A percentile compares a stretch with the other conserved stretches of the same genome.
These are phyloP conservation scores for Orientallactaga bullata DNA, from an alignment of 2,113 vertebrate species.

Conservation along the genomic window DNA sequence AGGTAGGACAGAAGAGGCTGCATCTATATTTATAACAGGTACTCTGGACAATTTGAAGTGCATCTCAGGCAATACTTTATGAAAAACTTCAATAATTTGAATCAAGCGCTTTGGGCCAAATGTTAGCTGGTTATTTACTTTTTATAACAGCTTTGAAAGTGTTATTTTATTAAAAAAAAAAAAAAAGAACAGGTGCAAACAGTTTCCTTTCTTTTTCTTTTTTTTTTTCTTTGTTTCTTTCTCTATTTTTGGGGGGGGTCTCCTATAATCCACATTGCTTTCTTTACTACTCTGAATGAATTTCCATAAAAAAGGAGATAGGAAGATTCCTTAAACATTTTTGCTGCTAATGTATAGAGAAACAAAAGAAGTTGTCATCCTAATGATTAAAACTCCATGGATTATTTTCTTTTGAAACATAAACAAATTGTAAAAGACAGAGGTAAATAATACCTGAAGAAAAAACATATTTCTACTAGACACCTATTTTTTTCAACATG, in stretches of 20 bases:
- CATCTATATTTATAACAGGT: background rate
- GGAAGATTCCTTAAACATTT: background rate
- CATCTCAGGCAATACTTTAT: background rate
- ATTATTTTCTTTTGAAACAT: background rate
- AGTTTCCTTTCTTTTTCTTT: too few relatives aligned
- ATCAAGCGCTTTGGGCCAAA: background rate
- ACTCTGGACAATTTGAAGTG: background rate
- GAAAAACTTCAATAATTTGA: background rate
- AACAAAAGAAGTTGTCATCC: background rate
- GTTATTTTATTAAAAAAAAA: background rate
- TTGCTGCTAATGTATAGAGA: background rate
- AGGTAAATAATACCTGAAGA: background rate
- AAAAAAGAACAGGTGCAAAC: background rate
- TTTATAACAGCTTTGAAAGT: background rate
- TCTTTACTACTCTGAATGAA: background rate
- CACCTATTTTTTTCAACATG: background rate
- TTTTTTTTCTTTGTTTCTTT: too few relatives aligned
- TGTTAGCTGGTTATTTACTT: background rate
- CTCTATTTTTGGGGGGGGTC: too few relatives aligned
- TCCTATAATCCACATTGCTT: background rate
- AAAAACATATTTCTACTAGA: background rate
- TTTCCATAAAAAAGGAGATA: background rate
- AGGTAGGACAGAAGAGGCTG: background rate
- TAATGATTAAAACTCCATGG: background rate
- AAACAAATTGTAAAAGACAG: background rate